phyloP scores from a whole-genome alignment of 2,888 invertebrate species.

The Drosophila pseudotalamancana region DNA sequence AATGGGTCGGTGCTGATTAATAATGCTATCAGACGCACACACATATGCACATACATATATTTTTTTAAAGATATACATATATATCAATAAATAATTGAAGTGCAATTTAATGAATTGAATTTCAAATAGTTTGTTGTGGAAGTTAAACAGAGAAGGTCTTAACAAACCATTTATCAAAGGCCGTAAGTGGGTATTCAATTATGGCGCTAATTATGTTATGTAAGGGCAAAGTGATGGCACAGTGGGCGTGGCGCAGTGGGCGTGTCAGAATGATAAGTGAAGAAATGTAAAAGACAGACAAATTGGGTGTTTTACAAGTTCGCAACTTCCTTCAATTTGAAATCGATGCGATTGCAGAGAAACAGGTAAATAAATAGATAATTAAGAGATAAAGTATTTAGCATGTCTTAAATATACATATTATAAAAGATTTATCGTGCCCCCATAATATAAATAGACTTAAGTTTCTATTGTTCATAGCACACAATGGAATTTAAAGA shows the following conservation, averaged over 20 bases:
- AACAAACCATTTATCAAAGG: slow-evolving; percentile 27
- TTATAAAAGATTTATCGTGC: too few relatives aligned
- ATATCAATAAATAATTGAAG: too few relatives aligned
- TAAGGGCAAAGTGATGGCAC: background rate
- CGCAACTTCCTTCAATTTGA: background rate
- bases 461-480: too few relatives aligned
- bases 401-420: too few relatives aligned
- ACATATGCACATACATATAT: background rate
- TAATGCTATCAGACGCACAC: slow-evolving; percentile 5
- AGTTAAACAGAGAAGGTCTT: background rate
- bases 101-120: slow-evolving; percentile 1
- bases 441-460: too few relatives aligned
- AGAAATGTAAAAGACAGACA: background rate
- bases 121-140: background rate
- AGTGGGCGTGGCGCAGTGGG: background rate
- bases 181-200: background rate
- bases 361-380: too few relatives aligned
- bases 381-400: too few relatives aligned
- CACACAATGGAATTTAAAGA: too few relatives aligned
- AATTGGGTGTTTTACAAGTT: background rate
- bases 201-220: slow-evolving; percentile 12
- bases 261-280: background rate
- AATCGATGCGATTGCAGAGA: background rate
- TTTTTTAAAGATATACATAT: too few relatives aligned
- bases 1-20: slow-evolving; percentile 6